phyloP scores from a whole-genome alignment of 30 jellyfish, hydroid and myxozoan genomes.

The Cassiopea xamachana region DNA sequence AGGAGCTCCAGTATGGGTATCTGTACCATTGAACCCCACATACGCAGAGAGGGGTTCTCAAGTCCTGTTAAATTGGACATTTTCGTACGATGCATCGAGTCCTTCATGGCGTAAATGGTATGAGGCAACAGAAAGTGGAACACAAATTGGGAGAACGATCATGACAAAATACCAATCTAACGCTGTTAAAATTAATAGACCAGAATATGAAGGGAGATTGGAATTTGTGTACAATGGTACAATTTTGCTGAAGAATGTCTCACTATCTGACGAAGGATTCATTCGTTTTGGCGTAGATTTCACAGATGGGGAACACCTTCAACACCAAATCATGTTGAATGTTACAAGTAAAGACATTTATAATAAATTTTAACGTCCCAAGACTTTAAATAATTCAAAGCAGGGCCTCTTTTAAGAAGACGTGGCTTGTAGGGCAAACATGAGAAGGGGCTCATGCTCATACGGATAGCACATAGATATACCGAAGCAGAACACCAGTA shows the following conservation, averaged over 20 bases:
- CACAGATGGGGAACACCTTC: conserved; percentile 40
- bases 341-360: conserved; percentile 37
- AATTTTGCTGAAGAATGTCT: conserved; percentile 21
- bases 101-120: conserved; percentile 45
- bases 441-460: no score
- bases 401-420: no score
- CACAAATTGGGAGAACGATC: conserved; percentile 41
- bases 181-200: conserved; percentile 6
- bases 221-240: conserved; percentile 45
- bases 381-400: no score
- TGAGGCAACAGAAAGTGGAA: conserved; percentile 1
- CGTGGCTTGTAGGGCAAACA: no score
- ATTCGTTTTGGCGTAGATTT: conserved; percentile 54
- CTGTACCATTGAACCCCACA: conserved; percentile 28
- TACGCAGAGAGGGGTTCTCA: conserved; percentile 50
- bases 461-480: no score
- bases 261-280: conserved; percentile 67
- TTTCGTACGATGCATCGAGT: background rate
- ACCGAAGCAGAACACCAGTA: no score
- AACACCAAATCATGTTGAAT: conserved; percentile 21
- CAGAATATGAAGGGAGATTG: conserved; percentile 47
- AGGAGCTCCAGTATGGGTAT: conserved; percentile 10
- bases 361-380: no score
- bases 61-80: conserved; percentile 54
- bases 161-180: conserved; percentile 34